phyloP scores from a whole-genome alignment of 2,113 vertebrate species.

The Tragelaphus imberbis region DNA sequence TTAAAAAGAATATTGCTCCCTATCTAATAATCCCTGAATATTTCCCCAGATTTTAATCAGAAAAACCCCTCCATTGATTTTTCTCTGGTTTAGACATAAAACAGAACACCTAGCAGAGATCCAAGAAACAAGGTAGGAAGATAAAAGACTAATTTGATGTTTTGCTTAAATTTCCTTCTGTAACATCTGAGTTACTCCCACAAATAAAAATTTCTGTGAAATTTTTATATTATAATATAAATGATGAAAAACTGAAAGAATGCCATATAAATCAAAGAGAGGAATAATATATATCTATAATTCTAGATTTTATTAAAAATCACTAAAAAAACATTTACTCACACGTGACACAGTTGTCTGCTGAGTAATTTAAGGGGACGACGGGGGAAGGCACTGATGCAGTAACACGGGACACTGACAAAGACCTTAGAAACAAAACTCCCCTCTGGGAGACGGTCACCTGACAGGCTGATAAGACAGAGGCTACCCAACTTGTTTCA shows the following conservation, averaged over 20 bases:
- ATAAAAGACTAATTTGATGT: background rate
- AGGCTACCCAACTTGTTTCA: background rate
- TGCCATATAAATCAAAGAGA: background rate
- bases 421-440: background rate
- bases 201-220: conserved; percentile 19
- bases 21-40: background rate
- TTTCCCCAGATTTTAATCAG: background rate
- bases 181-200: background rate
- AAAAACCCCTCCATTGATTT: background rate
- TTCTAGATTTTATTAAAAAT: background rate
- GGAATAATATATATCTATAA: background rate
- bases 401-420: background rate
- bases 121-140: background rate
- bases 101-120: background rate
- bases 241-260: conserved; percentile 21
- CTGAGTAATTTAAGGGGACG: background rate
- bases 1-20: background rate
- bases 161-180: conserved; percentile 16
- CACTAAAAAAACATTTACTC: background rate
- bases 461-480: background rate
- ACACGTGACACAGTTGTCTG: background rate
- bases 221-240: background rate
- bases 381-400: background rate
- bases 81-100: conserved; percentile 7
- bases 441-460: background rate